A percentile compares a stretch with the other conserved stretches of the same genome.
These are phyloP conservation scores for Desmophyllum pertusum DNA, from an alignment of 92 coral and sea anemone genomes.

Conservation along the genomic window DNA sequence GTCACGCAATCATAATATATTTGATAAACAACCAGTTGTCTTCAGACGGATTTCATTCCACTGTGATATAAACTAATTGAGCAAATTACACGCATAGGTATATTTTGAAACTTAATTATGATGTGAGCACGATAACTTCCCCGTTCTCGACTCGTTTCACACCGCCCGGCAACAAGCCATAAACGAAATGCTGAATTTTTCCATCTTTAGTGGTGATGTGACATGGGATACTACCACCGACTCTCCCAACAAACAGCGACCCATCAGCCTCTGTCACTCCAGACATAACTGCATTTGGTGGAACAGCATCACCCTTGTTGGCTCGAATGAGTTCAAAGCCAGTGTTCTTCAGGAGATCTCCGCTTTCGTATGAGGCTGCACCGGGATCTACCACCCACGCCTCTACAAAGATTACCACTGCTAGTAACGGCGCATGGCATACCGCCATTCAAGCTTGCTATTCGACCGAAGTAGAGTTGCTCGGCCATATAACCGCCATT, in stretches of 20 bases:
- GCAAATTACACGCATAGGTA: too few species aligned
- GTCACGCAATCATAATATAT: too few species aligned
- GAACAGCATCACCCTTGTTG: not conserved
- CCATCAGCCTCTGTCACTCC: not conserved
- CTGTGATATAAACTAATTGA: too few species aligned
- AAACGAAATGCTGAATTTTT: not conserved
- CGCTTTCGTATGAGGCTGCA: not conserved
- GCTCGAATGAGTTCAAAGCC: slow-evolving; percentile 7
- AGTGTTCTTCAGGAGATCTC: not conserved
- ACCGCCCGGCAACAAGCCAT: not conserved
- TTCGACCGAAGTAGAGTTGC: not conserved
- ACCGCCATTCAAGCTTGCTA: not conserved
- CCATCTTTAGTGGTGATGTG: not conserved
- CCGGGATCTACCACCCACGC: not conserved
- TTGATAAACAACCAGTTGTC: too few species aligned
- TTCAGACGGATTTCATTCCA: too few species aligned
- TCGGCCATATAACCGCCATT: not conserved
- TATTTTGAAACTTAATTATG: too few species aligned
- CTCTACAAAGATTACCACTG: not conserved
- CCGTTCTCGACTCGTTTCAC: not conserved
- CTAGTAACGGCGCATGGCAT: not conserved
- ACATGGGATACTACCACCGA: slow-evolving; percentile 5
- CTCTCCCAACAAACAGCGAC: slow-evolving; percentile 4
- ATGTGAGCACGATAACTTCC: slow-evolving; percentile 14
- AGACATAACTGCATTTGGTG: slow-evolving; percentile 16